Evolutionary conservation across 2,888 invertebrate species (phyloP).

Genomic region (Hanleya hanleyi): DNA sequence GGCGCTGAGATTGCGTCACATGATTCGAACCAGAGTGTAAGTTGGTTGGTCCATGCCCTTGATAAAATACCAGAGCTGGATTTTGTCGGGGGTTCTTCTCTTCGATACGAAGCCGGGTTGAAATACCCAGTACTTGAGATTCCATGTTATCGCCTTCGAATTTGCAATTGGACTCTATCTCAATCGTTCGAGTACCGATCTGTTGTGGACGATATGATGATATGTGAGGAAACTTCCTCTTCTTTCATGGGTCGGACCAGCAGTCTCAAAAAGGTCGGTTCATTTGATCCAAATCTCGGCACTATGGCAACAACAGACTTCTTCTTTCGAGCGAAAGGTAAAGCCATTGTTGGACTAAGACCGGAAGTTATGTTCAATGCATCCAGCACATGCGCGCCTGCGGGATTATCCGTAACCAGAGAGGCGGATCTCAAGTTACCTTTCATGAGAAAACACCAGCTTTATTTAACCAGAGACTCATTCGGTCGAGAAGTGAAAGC

Average conservation of each 20-base stretch:
- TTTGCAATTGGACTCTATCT: background rate
- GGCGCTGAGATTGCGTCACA: background rate
- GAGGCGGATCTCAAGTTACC: too few relatives aligned
- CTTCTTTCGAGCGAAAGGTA: background rate
- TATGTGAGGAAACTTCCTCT: background rate
- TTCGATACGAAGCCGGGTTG: background rate
- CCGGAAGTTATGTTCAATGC: too few relatives aligned
- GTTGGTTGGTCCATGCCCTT: background rate
- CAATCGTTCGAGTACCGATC: background rate
- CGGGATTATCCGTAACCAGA: too few relatives aligned
- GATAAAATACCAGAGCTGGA: background rate
- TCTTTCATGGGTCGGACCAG: background rate
- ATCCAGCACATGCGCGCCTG: too few relatives aligned
- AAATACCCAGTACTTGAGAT: background rate
- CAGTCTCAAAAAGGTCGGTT: background rate
- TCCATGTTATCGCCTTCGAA: background rate
- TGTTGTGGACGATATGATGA: background rate
- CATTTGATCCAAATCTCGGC: background rate
- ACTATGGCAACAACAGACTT: background rate
- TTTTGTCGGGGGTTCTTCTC: background rate
- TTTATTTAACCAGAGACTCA: too few relatives aligned
- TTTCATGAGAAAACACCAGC: too few relatives aligned
- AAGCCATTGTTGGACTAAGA: too few relatives aligned
- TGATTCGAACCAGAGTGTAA: background rate
- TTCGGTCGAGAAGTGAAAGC: too few relatives aligned